Base-by-base conservation (phyloP, 2,888 invertebrate genomes). In the Aricia artaxerxes region DNA sequence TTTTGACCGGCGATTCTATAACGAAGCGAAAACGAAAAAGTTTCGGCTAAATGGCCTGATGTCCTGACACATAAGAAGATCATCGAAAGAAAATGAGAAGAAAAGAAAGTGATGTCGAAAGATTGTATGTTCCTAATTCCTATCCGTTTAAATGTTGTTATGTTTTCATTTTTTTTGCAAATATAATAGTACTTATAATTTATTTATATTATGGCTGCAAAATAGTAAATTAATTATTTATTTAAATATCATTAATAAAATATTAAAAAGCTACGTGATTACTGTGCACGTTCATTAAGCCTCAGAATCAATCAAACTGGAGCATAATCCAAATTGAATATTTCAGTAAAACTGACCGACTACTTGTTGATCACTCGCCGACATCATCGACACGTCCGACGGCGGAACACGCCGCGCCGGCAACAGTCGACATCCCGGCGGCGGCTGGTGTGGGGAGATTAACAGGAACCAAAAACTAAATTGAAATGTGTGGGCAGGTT, bases 261-360 rank as follows among this genome's bases (percentile, higher is more conserved):
- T 64, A 11, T 64, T 31, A 11, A 64, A 64, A 31, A 64, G 61
- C 64, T 64, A 31, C 31, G 31, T 64, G 2, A 64, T 64, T 64
- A 64, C 11, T 4, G 64, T 31, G 31, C 64, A 31, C 64, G 64
- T 11, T 31, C 64, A 24, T 64, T 64, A 31, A 64, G 64, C 64
- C 60, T 64, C 64, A 64, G 11, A 64, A 64, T 64, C 64, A 64
- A 64, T 64, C 31, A 64, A 31, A 64, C 31, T 3, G 64, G 64
- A 64, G 31, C 24, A 11, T 64, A 64, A 24, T 64, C 64, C 64
- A 31, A 31, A 64, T 24, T 31, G 64, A 24, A 64, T 64, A 64
- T 64, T 64, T 64, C 64, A 64, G 31, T 31, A 31, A 64, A 64
- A 64, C 31, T 64, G 64, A 24, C 61, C 61, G 61, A 64, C 31